Conservation (phyloP, 2,797 vertebrate genomes). For the Buphagus erythrorhynchus region DNA sequence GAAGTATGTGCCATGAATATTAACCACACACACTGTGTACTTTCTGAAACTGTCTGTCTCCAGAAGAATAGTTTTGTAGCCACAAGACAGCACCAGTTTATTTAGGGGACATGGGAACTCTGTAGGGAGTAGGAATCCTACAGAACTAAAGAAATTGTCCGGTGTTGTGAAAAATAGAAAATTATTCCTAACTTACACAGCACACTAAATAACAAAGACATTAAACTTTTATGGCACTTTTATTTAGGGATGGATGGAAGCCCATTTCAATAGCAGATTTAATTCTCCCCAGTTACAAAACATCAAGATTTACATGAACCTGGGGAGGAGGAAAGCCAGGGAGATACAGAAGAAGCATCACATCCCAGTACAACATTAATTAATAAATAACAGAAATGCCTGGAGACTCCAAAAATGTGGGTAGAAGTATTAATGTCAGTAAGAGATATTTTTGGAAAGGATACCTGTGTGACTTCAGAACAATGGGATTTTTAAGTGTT, state of each 20-base stretch:
- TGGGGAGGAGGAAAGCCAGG: background rate
- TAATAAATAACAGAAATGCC: slow-evolving; percentile 39
- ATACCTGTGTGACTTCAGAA: slow-evolving; percentile 34
- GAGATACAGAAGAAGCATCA: background rate
- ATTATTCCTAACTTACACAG: slow-evolving; percentile 34
- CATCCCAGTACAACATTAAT: slow-evolving; percentile 20
- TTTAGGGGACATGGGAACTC: slow-evolving; percentile 44
- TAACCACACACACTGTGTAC: slow-evolving; percentile 43
- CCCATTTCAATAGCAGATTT: slow-evolving; percentile 57
- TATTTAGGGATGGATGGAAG: slow-evolving; percentile 53
- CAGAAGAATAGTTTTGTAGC: slow-evolving; percentile 12
- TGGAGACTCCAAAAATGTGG: background rate
- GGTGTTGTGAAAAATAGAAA: background rate
- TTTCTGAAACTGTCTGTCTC: slow-evolving; percentile 23
- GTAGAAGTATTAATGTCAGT: slow-evolving; percentile 16
- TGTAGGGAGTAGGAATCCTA: slow-evolving; percentile 33
- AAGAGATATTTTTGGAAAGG: slow-evolving; percentile 35
- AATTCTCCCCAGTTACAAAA: slow-evolving; percentile 61
- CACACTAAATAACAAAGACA: slow-evolving; percentile 61
- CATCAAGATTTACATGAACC: slow-evolving; percentile 56
- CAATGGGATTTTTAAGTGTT: background rate
- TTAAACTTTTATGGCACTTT: slow-evolving; percentile 64
- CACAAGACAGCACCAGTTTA: slow-evolving; percentile 39
- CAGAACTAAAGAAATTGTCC: slow-evolving; percentile 13
- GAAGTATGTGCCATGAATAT: slow-evolving; percentile 47